Evolutionary conservation across 1,140 invertebrate genomes (phyloP), one percentile per base, ranked within the genome.

Genomic region (Metaphire vulgaris): DNA sequence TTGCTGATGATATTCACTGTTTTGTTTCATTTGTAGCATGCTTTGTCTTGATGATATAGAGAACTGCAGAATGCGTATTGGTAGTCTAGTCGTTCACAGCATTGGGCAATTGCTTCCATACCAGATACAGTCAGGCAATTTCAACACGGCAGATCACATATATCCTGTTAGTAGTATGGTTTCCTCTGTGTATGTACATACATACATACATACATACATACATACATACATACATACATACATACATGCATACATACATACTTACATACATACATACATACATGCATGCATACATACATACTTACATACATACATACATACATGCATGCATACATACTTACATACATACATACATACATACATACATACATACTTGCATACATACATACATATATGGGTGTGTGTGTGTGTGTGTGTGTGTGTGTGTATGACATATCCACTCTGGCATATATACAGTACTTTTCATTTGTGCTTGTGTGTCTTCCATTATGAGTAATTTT

Each of bases 51-150:
- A 92, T 75, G 95, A 97, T 83, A 91, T 34, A 56, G 72, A 93
- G 72, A 92, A 80, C 28, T 80, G 86, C 81, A 87, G 96, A 2
- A 88, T 99, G 69, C 89, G 97, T 16, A 94, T 99, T 29, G 98
- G 98, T 6, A 95, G 93, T 76, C 88, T 99, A 70, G 96, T 97
- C 79, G 96, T 99, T 85, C 89, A 98, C 16, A 94, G 91, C 82
- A 92, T 99, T 26, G 98, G 98, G 0, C 97, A 99, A 83, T 87
- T 99, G 28, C 85, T 99, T 79, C 97, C 97, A 1, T 95, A 98
- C 85, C 97, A 99, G 84, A 88, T 99, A 31, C 90, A 92, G 75
- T 92, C 92, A 71, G 83, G 82, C 14, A 82, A 81, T 65, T 99
- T 99, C 87, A 96, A 99, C 84, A 96, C 92, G 12, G 88, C 91